Evolutionary conservation across 2,888 invertebrate species (phyloP), one percentile per base, ranked within the genome.

Genomic region (Heliconius erato): DNA sequence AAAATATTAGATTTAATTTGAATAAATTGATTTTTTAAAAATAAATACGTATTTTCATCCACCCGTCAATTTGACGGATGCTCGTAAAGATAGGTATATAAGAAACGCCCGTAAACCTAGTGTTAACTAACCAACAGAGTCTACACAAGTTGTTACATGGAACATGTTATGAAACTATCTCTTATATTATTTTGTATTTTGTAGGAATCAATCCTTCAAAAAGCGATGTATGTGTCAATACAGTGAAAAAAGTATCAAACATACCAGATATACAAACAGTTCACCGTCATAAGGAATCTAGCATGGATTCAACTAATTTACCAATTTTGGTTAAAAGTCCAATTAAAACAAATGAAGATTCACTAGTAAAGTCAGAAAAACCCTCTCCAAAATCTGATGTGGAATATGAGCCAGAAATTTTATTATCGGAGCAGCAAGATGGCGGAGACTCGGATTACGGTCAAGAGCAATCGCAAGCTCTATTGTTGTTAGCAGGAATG

Each of bases 191-290:
- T 65, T 74, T 67, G 79, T 69, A 72, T 92, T 89, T 19, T 49
- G 14, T 87, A 96, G 96, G 96, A 83, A 95, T 95, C 68, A 96
- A 96, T 85, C 96, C 96, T 79, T 93, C 94, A 54, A 96, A 96
- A 91, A 92, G 87, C 89, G 96, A 96, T 88, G 86, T 90, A 88
- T 84, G 85, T 79, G 88, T 92, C 87, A 94, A 90, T 86, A 86
- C 91, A 84, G 87, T 89, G 78, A 96, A 95, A 88, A 95, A 94
- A 91, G 89, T 89, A 86, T 87, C 91, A 87, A 93, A 92, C 87
- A 86, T 91, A 85, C 83, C 88, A 26, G 95, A 95, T 85, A 86
- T 90, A 78, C 91, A 91, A 85, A 90, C 88, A 84, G 86, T 91
- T 77, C 87, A 88, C 32, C 88, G 93, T 79, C 86, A 91, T 86